Evolutionary conservation across 35 echinoderm and acorn worm species (phyloP), one percentile per base, ranked within the genome.

Genomic region (Patiria miniata): DNA sequence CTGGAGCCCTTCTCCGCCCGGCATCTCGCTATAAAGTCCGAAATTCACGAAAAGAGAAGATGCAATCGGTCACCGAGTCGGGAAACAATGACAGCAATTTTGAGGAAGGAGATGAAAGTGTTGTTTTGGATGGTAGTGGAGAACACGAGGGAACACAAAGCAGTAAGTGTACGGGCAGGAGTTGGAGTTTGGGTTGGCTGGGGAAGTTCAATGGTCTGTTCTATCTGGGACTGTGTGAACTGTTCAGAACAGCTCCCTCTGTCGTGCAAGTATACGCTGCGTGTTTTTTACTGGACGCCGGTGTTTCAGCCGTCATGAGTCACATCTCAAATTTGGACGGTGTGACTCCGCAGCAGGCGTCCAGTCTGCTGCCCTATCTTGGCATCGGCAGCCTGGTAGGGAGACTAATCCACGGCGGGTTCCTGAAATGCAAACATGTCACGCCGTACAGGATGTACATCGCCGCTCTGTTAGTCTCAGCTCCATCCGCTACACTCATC

Each of bases 1-100:
- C 65, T 56, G 89, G 82, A 19, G 36, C 73, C 29, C 8, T 80
- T 5, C 42, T 85, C 22, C 44, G 52, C 7, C 89, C 83, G 2
- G 77, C 88, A 56, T 26, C 61, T 26, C 15, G 5, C 7, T 68
- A 21, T 23, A 68, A 68, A 68, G 8, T n/a, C 8, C 2, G 5
- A 8, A 68, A 68, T 19, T 21, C 18, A 68, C 18, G 60, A 0
- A 9, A 8, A 68, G 6, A 21, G 8, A n/a, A 68, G n/a, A 57
- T 57, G 15, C 54, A 1, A 57, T 18, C 22, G 15, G 54, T 8
- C 54, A 57, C 22, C 15, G 22, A 57, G n/a, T n/a, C n/a, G n/a
- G 15, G 54, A 18, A 16, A 68, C 21, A 68, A n/a, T 32, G 6
- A 68, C 1, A 7, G 8, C 14, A 68, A 68, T 2, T 1, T 28